Percentiles rank a stretch among this genome's conserved stretches.
These are phyloP conservation scores for Propithecus coquereli DNA, from an alignment of 2,113 vertebrate genomes.

Conservation along the genomic window DNA sequence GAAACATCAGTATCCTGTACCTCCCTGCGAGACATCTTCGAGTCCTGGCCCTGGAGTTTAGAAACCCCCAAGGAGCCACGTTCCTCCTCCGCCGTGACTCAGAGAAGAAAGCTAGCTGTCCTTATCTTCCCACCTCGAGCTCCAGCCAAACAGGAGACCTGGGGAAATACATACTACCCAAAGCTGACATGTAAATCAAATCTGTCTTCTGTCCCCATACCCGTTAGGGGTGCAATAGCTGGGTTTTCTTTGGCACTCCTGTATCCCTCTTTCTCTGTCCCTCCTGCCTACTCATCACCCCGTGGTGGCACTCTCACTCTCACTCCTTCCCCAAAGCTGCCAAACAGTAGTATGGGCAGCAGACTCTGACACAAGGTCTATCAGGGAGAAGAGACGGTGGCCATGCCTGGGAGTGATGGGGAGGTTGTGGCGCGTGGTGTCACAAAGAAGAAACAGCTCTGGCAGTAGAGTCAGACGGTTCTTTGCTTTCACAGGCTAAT, in stretches of 20 bases:
- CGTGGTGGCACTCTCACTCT: rapidly evolving
- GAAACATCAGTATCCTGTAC: rapidly evolving
- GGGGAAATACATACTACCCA: neutral
- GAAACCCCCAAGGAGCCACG: neutral
- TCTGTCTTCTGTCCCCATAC: too few relatives aligned
- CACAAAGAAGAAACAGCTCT: neutral
- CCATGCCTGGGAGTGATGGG: rapidly evolving
- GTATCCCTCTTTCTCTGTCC: neutral
- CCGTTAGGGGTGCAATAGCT: rapidly evolving
- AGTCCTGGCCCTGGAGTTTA: neutral
- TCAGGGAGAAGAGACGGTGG: neutral
- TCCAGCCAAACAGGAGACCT: neutral
- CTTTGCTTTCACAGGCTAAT: neutral
- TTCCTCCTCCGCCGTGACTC: neutral
- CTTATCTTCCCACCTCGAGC: neutral
- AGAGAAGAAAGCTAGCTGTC: neutral
- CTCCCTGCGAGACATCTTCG: rapidly evolving
- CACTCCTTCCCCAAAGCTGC: neutral
- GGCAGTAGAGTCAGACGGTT: neutral
- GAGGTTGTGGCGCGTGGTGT: neutral
- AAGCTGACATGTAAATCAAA: neutral
- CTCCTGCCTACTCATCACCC: neutral
- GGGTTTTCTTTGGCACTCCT: neutral
- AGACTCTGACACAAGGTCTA: rapidly evolving
- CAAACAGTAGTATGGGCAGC: neutral